phyloP scores from a whole-genome alignment of 2,797 vertebrate species.

The Parambassis ranga region DNA sequence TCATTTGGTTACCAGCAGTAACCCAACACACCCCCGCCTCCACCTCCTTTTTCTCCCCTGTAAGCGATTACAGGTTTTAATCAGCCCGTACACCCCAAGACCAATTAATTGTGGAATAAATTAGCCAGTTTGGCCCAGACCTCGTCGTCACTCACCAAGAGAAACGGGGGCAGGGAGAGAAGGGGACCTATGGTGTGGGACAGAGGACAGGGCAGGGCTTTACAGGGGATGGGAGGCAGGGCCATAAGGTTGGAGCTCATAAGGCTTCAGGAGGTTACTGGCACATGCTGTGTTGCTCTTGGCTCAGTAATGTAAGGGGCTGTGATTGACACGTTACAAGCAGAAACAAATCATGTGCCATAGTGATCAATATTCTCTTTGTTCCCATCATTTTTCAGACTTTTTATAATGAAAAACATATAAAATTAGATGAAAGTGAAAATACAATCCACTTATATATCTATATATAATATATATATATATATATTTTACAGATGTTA shows the following conservation, averaged over 20 bases:
- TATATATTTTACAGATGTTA: constrained; percentile 34
- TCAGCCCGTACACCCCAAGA: constrained; percentile 67
- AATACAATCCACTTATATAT: no score
- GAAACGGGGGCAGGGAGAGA: constrained; percentile 36
- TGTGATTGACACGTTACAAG: constrained; percentile 26
- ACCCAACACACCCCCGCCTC: constrained; percentile 4
- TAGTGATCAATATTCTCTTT: constrained; percentile 41
- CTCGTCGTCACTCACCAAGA: constrained; percentile 41
- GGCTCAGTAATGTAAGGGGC: constrained; percentile 31
- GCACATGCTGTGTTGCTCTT: constrained; percentile 3
- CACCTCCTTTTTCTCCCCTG: constrained; percentile 27
- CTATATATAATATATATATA: constrained; percentile 6
- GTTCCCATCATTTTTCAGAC: no score
- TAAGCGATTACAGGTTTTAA: constrained; percentile 76
- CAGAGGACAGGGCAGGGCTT: constrained; percentile 22
- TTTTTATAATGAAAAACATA: constrained; percentile 6
- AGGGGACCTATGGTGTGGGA: constrained; percentile 35
- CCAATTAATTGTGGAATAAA: constrained; percentile 75
- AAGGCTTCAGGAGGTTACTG: constrained; percentile 25
- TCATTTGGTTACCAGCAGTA: constrained; percentile 45
- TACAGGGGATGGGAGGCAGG: neutral
- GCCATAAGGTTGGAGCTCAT: constrained; percentile 34
- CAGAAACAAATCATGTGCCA: constrained; percentile 38
- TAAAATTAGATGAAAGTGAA: neutral
- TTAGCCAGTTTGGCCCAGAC: constrained; percentile 62